These are phyloP conservation scores for Falcunculus frontatus DNA, from an alignment of 2,113 vertebrate genomes.

Conservation along the genomic window DNA sequence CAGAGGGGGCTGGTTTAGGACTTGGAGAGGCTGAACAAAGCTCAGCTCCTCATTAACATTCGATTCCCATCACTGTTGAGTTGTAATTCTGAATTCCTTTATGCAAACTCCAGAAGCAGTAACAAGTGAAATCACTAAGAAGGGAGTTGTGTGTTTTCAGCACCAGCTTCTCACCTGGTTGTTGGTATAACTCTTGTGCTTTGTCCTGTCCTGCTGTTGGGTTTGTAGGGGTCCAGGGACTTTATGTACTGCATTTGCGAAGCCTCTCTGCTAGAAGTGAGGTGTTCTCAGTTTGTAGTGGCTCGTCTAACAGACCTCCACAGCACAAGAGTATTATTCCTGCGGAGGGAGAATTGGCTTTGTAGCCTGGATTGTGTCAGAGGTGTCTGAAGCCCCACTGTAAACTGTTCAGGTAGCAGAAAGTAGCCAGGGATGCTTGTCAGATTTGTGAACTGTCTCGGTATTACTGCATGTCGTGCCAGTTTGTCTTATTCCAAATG, in stretches of 20 bases:
- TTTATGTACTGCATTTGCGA: background rate
- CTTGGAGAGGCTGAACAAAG: background rate
- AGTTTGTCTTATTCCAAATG: fast-evolving
- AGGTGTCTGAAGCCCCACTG: background rate
- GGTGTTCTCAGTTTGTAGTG: background rate
- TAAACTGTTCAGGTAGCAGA: background rate
- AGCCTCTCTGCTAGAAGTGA: background rate
- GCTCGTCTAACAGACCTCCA: background rate
- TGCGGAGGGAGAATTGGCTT: background rate
- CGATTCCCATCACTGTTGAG: background rate
- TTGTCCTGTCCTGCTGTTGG: background rate
- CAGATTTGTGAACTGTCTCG: background rate
- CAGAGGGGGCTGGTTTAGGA: too few relatives aligned
- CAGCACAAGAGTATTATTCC: background rate
- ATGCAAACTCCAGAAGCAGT: background rate
- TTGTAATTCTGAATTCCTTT: background rate
- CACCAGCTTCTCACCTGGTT: fast-evolving
- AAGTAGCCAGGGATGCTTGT: background rate
- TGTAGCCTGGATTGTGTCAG: background rate
- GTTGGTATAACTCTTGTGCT: background rate
- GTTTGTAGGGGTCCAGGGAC: background rate
- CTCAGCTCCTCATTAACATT: background rate
- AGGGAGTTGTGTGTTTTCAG: background rate
- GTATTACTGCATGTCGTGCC: fast-evolving
- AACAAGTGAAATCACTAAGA: background rate